Evolutionary conservation across 2,113 vertebrate species (phyloP).

Genomic region (Ancistrus triradiatus): DNA sequence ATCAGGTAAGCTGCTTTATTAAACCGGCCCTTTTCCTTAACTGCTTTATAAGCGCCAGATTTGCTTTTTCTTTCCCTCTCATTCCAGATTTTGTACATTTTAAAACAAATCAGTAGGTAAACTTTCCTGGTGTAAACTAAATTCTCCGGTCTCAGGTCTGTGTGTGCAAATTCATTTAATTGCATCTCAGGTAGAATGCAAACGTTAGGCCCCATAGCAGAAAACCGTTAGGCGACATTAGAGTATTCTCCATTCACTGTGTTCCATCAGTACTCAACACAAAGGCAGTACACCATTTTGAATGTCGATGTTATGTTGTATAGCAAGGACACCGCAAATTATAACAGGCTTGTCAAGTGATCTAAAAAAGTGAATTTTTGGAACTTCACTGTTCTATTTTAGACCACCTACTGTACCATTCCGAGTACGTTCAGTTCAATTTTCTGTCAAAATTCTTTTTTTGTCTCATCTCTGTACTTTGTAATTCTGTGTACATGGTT

Average conservation of each 20-base stretch:
- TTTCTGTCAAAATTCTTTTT: conserved; percentile 59
- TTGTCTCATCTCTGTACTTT: conserved; percentile 55
- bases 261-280: conserved; percentile 61
- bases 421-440: conserved; percentile 51
- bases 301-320: conserved; percentile 71
- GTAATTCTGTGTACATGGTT: conserved; percentile 66
- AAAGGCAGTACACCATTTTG: conserved; percentile 71
- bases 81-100: neutral
- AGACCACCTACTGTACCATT: conserved; percentile 48
- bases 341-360: conserved; percentile 65
- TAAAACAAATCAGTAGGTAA: conserved; percentile 4
- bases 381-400: conserved; percentile 40
- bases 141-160: conserved; percentile 73
- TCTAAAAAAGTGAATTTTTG: conserved; percentile 28
- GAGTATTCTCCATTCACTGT: conserved; percentile 63
- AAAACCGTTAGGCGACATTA: conserved; percentile 46
- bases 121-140: conserved; percentile 53
- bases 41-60: neutral
- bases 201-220: conserved; percentile 57
- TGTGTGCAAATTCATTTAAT: conserved; percentile 65
- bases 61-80: neutral
- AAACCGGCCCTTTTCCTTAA: neutral
- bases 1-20: neutral
- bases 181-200: conserved; percentile 80
- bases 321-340: conserved; percentile 69